Conservation (phyloP, 2,797 vertebrate species). For the Cacajao melanocephalus region DNA sequence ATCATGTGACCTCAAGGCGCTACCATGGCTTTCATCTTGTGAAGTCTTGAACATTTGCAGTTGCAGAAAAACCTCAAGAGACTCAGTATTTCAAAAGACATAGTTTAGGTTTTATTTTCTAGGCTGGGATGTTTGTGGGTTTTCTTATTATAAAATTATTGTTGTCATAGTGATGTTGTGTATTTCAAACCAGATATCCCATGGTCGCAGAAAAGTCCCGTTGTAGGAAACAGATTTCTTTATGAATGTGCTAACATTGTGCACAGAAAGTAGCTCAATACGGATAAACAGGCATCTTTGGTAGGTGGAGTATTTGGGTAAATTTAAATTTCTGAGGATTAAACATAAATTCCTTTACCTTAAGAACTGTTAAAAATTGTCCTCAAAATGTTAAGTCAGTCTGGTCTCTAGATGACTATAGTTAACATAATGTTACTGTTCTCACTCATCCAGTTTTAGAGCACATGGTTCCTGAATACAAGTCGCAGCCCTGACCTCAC, state of each 20-base stretch:
- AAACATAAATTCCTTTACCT: background rate
- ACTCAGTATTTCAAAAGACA: background rate
- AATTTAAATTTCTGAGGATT: slow-evolving; percentile 7
- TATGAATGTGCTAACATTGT: background rate
- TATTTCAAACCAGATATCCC: slow-evolving; percentile 23
- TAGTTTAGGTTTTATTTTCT: slow-evolving; percentile 40
- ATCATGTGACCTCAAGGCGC: slow-evolving; percentile 73
- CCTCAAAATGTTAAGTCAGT: background rate
- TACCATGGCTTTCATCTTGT: slow-evolving; percentile 64
- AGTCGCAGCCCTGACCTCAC: background rate
- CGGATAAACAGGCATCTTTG: background rate
- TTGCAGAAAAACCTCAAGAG: slow-evolving; percentile 74
- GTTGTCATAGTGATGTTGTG: slow-evolving; percentile 24
- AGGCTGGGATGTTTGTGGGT: slow-evolving; percentile 29
- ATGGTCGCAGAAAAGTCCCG: background rate
- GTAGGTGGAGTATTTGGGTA: background rate
- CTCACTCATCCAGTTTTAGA: background rate
- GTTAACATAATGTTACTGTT: background rate
- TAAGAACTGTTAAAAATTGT: background rate
- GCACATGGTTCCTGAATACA: background rate
- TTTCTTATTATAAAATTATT: slow-evolving; percentile 56
- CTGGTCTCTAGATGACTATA: background rate
- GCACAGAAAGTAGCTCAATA: background rate
- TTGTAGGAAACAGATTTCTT: slow-evolving; percentile 8
- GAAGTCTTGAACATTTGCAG: slow-evolving; percentile 67